A percentile compares a stretch with the other conserved stretches of the same genome.
These are phyloP conservation scores for Mastomys coucha DNA, from an alignment of 2,113 vertebrate species.

Conservation along the genomic window DNA sequence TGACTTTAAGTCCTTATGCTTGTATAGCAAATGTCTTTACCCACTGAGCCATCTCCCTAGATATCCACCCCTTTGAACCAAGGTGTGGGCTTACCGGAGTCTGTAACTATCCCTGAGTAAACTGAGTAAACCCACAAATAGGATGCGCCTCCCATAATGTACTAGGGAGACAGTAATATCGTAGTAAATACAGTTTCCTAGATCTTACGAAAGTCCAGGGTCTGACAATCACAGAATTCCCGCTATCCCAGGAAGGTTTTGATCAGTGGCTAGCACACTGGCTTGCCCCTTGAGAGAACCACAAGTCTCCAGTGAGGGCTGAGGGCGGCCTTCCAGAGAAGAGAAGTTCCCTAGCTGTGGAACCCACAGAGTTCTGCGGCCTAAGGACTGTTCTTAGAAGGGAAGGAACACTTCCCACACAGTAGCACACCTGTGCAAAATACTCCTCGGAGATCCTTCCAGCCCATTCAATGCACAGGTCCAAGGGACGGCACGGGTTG, in stretches of 20 bases:
- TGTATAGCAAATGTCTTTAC: background rate
- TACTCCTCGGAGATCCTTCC: conserved; percentile 98
- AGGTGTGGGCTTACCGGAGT: background rate
- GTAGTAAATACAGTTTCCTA: background rate
- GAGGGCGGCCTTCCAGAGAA: background rate
- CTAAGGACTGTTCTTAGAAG: background rate
- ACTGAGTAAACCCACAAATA: background rate
- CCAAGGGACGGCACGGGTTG: conserved; percentile 95
- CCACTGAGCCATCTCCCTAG: background rate
- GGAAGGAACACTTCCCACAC: background rate
- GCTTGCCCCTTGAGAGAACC: background rate
- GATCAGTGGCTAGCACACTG: background rate
- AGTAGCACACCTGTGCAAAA: conserved; percentile 92
- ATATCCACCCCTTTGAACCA: background rate
- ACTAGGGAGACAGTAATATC: background rate
- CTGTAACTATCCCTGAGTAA: no score
- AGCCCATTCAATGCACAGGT: conserved; percentile 97
- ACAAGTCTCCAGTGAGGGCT: background rate
- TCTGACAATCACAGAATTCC: background rate
- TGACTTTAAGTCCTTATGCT: background rate
- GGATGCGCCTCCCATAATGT: background rate
- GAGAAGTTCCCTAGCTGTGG: background rate
- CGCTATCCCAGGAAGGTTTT: background rate
- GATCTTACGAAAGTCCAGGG: background rate
- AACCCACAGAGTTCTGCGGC: background rate